Percentiles rank a stretch among this genome's conserved stretches.
Evolutionary conservation across 2,797 vertebrate species (phyloP).

Genomic region (Pitangus sulphuratus): DNA sequence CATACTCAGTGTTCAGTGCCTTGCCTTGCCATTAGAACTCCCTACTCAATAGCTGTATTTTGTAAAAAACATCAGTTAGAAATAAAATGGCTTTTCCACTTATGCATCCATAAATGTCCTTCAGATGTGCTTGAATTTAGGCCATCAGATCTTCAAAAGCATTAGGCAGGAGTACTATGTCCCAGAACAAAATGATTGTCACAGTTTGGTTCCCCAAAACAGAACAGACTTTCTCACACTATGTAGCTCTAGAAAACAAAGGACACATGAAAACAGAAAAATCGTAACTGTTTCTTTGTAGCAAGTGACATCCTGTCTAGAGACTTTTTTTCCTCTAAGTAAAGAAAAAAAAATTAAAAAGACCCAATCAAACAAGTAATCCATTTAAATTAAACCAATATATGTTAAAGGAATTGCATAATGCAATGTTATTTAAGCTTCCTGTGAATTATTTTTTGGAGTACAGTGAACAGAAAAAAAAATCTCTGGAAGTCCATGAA

Average conservation of each 20-base stretch:
- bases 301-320: not conserved
- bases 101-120: not conserved
- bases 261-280: not conserved
- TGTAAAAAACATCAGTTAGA: not conserved
- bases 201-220: constrained; percentile 3
- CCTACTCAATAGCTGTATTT: not conserved
- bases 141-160: constrained; percentile 11
- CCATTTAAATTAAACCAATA: not conserved
- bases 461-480: not conserved
- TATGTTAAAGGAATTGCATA: not conserved
- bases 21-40: not conserved
- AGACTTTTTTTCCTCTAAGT: not conserved
- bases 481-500: not conserved
- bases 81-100: not conserved
- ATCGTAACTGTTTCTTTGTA: not conserved
- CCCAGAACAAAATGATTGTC: constrained; percentile 15
- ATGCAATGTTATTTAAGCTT: not conserved
- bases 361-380: not conserved
- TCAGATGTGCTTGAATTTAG: not conserved
- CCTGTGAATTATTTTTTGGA: not conserved
- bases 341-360: not conserved
- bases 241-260: not conserved
- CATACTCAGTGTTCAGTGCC: not conserved
- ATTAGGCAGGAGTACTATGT: not conserved
- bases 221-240: not conserved